Evolutionary conservation across 2,888 invertebrate species (phyloP).

Genomic region (Bedellia somnulentella): DNA sequence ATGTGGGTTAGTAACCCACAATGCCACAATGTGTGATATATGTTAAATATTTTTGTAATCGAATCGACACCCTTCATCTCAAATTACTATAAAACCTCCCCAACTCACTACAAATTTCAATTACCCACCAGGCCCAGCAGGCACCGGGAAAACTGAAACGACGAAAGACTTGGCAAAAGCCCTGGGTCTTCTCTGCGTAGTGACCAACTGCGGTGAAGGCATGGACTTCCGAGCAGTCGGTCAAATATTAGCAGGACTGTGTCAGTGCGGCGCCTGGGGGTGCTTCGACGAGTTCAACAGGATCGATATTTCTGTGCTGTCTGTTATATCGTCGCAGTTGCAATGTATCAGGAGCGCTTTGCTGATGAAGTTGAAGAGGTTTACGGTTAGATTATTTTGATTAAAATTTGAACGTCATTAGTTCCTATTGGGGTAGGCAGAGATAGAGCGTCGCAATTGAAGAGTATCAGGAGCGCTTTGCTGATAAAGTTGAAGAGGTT

Average conservation of each 20-base stretch:
- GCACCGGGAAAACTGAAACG: slow-evolving; percentile 91
- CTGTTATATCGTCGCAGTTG: slow-evolving; percentile 85
- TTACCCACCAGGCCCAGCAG: slow-evolving; percentile 66
- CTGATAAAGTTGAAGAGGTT: slow-evolving; percentile 75
- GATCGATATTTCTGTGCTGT: no score
- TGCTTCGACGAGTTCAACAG: no score
- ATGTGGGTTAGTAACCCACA: no score
- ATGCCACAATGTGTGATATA: no score
- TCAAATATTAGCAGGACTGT: no score
- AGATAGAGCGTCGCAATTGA: slow-evolving; percentile 87
- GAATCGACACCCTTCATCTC: no score
- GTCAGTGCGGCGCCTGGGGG: no score
- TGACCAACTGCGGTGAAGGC: slow-evolving; percentile 92
- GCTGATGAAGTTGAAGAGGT: slow-evolving; percentile 71
- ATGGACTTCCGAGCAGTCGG: slow-evolving; percentile 88
- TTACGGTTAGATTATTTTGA: slow-evolving; percentile 77
- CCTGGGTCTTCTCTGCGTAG: slow-evolving; percentile 77
- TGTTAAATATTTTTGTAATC: no score
- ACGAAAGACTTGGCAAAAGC: slow-evolving; percentile 91
- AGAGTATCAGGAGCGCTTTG: slow-evolving; percentile 84
- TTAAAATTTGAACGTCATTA: no score
- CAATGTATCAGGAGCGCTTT: slow-evolving; percentile 87
- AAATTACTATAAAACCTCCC: no score
- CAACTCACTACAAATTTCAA: no score
- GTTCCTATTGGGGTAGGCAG: no score